phyloP scores from a whole-genome alignment of 2,113 vertebrate species.

The Salvelinus fontinalis region DNA sequence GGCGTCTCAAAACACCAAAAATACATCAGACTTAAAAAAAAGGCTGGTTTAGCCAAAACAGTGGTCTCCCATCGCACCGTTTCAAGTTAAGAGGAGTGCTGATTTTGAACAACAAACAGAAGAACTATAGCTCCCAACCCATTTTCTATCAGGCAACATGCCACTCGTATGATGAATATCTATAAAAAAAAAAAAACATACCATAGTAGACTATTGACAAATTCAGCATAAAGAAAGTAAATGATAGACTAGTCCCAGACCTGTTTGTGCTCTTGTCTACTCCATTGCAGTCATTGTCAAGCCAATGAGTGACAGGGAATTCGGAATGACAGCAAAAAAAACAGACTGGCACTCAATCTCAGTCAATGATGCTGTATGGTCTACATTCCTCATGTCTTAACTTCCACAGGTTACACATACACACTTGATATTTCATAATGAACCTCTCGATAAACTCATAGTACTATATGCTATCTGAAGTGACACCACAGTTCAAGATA shows the following conservation, averaged over 20 bases:
- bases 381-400: not conserved
- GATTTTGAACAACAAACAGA: not conserved
- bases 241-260: too few species aligned
- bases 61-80: not conserved
- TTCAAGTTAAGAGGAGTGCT: not conserved
- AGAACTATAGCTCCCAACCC: constrained; percentile 12
- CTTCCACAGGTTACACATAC: not conserved
- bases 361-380: not conserved
- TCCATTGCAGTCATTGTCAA: too few species aligned
- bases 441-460: not conserved
- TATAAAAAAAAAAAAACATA: constrained; percentile 58
- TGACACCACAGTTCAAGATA: constrained; percentile 6
- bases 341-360: too few species aligned
- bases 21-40: too few species aligned
- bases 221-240: too few species aligned
- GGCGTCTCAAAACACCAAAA: not conserved
- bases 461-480: not conserved
- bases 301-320: too few species aligned
- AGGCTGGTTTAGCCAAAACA: too few species aligned
- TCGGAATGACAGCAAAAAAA: too few species aligned
- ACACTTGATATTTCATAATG: not conserved
- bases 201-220: constrained; percentile 17
- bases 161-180: constrained; percentile 16
- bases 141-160: constrained; percentile 11
- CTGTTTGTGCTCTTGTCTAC: too few species aligned